These are phyloP conservation scores for Lysandra coridon DNA, from an alignment of 2,888 invertebrate genomes.

Conservation along the genomic window DNA sequence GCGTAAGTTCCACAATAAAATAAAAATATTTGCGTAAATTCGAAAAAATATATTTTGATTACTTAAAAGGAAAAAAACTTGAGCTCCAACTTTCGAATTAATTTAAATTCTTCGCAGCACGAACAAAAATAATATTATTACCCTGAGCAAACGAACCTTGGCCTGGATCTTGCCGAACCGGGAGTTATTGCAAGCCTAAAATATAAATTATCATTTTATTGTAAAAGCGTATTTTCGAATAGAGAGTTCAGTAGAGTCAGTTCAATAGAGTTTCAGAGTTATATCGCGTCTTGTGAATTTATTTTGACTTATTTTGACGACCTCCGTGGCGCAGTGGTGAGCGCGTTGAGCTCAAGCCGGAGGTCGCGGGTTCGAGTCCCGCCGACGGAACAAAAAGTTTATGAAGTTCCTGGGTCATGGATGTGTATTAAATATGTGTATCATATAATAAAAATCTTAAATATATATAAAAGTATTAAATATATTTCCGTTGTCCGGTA, in stretches of 20 bases:
- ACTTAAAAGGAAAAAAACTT: background rate
- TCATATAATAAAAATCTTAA: too few relatives aligned
- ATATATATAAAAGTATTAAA: too few relatives aligned
- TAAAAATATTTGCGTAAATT: background rate
- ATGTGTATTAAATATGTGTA: too few relatives aligned
- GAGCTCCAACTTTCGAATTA: conserved; percentile 2
- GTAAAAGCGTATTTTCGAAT: background rate
- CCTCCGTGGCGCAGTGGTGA: too few relatives aligned
- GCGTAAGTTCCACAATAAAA: background rate
- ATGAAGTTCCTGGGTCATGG: too few relatives aligned
- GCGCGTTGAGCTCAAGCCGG: too few relatives aligned
- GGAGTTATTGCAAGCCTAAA: background rate
- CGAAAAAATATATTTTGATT: background rate
- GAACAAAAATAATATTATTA: background rate
- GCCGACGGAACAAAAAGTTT: too few relatives aligned
- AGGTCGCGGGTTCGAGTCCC: too few relatives aligned
- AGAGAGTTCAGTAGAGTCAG: background rate
- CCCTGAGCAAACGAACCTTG: conserved; percentile 13
- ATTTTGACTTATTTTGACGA: too few relatives aligned
- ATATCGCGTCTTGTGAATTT: background rate
- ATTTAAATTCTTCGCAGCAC: background rate
- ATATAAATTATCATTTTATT: background rate
- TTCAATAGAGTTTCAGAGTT: background rate
- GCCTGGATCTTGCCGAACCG: background rate
- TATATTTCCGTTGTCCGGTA: too few relatives aligned